These are phyloP conservation scores for Polydrusus pterygomalis DNA, from an alignment of 2,888 invertebrate genomes.

Conservation along the genomic window DNA sequence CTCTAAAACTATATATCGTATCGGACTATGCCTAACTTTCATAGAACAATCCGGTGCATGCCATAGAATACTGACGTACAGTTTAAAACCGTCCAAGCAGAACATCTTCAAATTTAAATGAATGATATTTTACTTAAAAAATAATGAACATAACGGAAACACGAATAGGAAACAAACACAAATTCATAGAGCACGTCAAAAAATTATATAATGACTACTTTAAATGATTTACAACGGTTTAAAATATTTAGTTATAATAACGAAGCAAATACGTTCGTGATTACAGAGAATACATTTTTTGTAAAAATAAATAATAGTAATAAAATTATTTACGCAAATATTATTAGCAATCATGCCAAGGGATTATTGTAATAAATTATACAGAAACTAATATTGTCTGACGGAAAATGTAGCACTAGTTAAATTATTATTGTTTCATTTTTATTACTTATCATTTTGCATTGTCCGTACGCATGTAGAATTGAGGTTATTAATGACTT, in stretches of 20 bases:
- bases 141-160: slow-evolving; percentile 46
- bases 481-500: too few relatives aligned
- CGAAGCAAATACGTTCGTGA: neutral
- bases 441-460: too few relatives aligned
- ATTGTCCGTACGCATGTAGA: too few relatives aligned
- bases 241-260: neutral
- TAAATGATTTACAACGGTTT: neutral
- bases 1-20: too few relatives aligned
- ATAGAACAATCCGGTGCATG: neutral
- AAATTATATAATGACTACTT: slow-evolving; percentile 10
- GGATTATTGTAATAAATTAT: too few relatives aligned
- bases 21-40: too few relatives aligned
- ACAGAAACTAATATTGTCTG: too few relatives aligned
- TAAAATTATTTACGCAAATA: too few relatives aligned
- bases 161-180: slow-evolving; percentile 34
- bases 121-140: slow-evolving; percentile 44
- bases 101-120: slow-evolving; percentile 48
- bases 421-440: too few relatives aligned
- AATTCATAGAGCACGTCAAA: slow-evolving; percentile 46
- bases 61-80: slow-evolving; percentile 10
- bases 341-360: too few relatives aligned
- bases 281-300: neutral
- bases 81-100: slow-evolving; percentile 40
- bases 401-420: too few relatives aligned
- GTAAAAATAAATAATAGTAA: neutral